Conservation (phyloP, 2,113 vertebrate species). For the Apaloderma vittatum region DNA sequence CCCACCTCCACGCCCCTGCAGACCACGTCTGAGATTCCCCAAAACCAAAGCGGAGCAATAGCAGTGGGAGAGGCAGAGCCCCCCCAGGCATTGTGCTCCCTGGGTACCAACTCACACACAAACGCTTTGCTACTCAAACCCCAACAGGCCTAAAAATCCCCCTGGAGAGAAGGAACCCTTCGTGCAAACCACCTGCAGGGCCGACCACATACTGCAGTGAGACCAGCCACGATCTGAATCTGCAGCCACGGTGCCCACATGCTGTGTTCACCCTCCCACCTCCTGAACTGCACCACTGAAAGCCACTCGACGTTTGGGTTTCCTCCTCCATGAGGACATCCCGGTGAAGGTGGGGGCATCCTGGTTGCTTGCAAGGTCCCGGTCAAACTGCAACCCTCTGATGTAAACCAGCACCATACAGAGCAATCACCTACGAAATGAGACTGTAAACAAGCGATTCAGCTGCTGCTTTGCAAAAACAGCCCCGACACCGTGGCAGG, state of each 20-base stretch:
- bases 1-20: rapidly evolving
- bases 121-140: not conserved
- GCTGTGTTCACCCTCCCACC: not conserved
- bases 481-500: not conserved
- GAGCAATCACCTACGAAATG: rapidly evolving
- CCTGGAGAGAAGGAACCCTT: too few relatives aligned
- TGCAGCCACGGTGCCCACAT: not conserved
- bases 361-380: rapidly evolving
- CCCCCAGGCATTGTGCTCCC: rapidly evolving
- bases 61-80: not conserved
- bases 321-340: rapidly evolving
- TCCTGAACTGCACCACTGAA: rapidly evolving
- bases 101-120: rapidly evolving
- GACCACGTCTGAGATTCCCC: rapidly evolving
- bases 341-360: rapidly evolving
- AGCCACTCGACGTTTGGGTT: not conserved
- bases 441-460: not conserved
- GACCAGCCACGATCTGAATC: rapidly evolving
- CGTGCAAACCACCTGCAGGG: not conserved
- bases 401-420: not conserved
- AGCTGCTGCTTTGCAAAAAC: not conserved
- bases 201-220: rapidly evolving
- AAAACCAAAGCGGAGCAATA: rapidly evolving
- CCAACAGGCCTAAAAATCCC: not conserved
- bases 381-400: not conserved